These are phyloP conservation scores for Strongylocentrotus purpuratus DNA, from an alignment of 35 echinoderm and acorn worm genomes.

Conservation along the genomic window DNA sequence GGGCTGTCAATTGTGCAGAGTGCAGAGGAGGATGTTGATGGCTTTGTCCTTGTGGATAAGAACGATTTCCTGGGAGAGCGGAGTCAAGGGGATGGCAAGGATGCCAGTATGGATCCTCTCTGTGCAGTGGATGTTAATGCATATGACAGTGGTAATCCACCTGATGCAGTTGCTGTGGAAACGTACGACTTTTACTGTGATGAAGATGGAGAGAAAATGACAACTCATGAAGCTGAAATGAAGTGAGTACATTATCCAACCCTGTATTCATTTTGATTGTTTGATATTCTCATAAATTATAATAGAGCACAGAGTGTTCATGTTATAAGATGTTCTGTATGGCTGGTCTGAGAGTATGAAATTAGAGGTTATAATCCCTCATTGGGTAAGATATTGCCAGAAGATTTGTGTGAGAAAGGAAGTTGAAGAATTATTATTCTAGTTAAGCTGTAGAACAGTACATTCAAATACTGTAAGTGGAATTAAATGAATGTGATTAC, in stretches of 20 bases:
- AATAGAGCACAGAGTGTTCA: too few species aligned
- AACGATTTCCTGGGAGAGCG: not conserved
- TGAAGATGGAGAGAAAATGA: slow-evolving; percentile 7
- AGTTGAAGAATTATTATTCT: too few species aligned
- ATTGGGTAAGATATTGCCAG: too few species aligned
- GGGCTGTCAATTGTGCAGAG: not conserved
- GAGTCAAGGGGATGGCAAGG: not conserved
- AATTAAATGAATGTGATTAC: too few species aligned
- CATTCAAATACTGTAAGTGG: too few species aligned
- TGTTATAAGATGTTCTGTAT: too few species aligned
- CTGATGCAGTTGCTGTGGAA: not conserved
- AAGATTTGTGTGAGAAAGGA: too few species aligned
- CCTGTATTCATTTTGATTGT: too few species aligned
- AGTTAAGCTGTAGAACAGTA: too few species aligned
- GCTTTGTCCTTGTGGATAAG: not conserved
- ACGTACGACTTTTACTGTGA: not conserved
- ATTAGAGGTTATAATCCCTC: too few species aligned
- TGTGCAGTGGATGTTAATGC: not conserved
- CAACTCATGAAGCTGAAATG: slow-evolving; percentile 59
- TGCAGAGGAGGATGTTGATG: slow-evolving; percentile 14
- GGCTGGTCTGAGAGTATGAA: not conserved
- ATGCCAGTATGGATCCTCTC: slow-evolving; percentile 41
- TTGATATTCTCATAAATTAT: too few species aligned
- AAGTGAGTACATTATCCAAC: slow-evolving; percentile 39
- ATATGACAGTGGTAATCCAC: not conserved